Base-by-base conservation (phyloP, 2,113 vertebrate genomes). In the Limanda limanda region DNA sequence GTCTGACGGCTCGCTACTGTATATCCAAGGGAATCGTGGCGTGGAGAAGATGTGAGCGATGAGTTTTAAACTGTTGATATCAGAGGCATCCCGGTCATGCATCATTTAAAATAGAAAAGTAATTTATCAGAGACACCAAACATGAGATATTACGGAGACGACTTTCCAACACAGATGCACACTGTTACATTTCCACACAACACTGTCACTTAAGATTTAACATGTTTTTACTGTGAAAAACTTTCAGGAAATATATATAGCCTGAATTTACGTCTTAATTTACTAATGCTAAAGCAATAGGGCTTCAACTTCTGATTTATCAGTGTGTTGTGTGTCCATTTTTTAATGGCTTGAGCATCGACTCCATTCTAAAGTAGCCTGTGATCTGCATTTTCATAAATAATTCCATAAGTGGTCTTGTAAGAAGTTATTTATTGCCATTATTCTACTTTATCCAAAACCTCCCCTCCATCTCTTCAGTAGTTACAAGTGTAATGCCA, bases 91-190 rank as follows among this genome's bases (percentile, higher is more conserved):
- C 24, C 25, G 67, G 70, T 76, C 82, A 84, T 90, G 81, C 78
- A 89, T 93, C 81, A 91, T 92, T 92, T 86, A 91, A 86, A 64
- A 40, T 13, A 55, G 62, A 68, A 47, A 14, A 78, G 69, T 57
- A 86, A 75, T 75, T 86, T 78, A 88, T 86, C 54, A 31, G 35
- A 78, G 66, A 79, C 59, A 77, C 78, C n/a, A 74, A 68, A 51
- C 2, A 21, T 42, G 35, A 70, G 78, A 79, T 85, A 70, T 83
- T 74, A 78, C 24, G 37, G 35, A 85, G 42, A 63, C 47, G 66
- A 81, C 79, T 77, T 75, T 76, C 64, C 63, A 31, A 55, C 25
- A 51, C 24, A 23, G 18, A 79, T 13, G 79, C 54, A 62, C 23
- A 13, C 31, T 2, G 31, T 62, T 47, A 21, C 51, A 18, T 65